Percentiles rank a stretch among this genome's conserved stretches.
phyloP scores from a whole-genome alignment of 1,140 invertebrate genomes.

The Bombus affinis region DNA sequence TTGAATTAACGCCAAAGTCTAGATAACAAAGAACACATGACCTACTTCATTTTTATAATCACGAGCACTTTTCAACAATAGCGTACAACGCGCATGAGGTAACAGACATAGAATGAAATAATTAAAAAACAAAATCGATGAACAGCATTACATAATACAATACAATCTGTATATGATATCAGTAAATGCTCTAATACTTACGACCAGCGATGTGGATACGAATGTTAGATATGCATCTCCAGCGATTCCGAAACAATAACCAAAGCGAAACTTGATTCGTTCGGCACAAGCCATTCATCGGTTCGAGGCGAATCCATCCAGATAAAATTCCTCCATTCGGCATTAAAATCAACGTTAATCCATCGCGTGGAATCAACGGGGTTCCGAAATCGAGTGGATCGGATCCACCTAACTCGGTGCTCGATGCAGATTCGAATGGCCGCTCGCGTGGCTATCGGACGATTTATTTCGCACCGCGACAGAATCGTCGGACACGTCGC shows the following conservation, averaged over 20 bases:
- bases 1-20: too few relatives aligned
- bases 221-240: too few relatives aligned
- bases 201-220: too few relatives aligned
- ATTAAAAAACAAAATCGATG: too few relatives aligned
- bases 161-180: too few relatives aligned
- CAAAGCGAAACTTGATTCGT: not conserved
- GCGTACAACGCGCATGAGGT: too few relatives aligned
- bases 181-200: too few relatives aligned
- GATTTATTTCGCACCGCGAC: slow-evolving; percentile 45
- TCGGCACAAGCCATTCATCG: not conserved
- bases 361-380: not conserved
- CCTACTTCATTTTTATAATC: too few relatives aligned
- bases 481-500: slow-evolving; percentile 26
- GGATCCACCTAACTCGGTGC: not conserved
- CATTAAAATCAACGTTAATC: slow-evolving; percentile 1
- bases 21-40: too few relatives aligned
- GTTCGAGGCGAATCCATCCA: not conserved
- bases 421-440: not conserved
- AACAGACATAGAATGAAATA: too few relatives aligned
- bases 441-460: slow-evolving; percentile 3
- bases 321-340: not conserved
- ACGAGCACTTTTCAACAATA: too few relatives aligned
- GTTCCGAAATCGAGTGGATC: slow-evolving; percentile 7
- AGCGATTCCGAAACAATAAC: not conserved
- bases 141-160: too few relatives aligned